phyloP scores from a whole-genome alignment of 2,113 vertebrate species.

The Columba livia region DNA sequence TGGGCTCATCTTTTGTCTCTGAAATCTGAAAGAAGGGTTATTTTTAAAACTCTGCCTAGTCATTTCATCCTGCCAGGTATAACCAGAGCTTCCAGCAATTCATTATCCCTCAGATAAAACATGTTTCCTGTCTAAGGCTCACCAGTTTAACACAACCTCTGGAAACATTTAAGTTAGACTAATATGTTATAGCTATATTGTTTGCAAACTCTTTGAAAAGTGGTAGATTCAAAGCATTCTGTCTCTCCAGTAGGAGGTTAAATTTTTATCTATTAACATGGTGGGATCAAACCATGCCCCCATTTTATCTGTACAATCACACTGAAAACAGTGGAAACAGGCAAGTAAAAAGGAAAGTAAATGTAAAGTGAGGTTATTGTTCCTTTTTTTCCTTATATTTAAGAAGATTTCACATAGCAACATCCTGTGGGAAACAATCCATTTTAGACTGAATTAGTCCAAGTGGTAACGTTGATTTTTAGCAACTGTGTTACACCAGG shows the following conservation, averaged over 20 bases:
- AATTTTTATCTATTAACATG: background rate
- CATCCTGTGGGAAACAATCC: slow-evolving; percentile 4
- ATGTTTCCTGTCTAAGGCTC: background rate
- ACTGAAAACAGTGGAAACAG: background rate
- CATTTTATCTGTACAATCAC: background rate
- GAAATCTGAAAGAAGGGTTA: background rate
- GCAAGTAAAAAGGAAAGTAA: background rate
- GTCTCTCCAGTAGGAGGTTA: background rate
- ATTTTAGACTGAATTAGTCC: slow-evolving; percentile 46
- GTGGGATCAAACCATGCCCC: background rate
- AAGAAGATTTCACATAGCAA: slow-evolving; percentile 23
- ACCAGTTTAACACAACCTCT: background rate
- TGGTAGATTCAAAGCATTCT: background rate
- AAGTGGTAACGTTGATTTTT: slow-evolving; percentile 31
- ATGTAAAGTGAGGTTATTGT: background rate
- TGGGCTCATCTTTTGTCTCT: background rate
- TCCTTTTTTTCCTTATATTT: background rate
- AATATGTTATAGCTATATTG: background rate
- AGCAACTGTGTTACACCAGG: slow-evolving; percentile 25
- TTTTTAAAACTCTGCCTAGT: background rate
- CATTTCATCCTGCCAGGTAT: background rate
- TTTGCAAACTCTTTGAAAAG: background rate
- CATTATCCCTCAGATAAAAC: background rate
- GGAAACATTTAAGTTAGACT: background rate
- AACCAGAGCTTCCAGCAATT: background rate